Evolutionary conservation across 2,888 invertebrate genomes (phyloP), one percentile per base, ranked within the genome.

Genomic region (Subacronicta megacephala): DNA sequence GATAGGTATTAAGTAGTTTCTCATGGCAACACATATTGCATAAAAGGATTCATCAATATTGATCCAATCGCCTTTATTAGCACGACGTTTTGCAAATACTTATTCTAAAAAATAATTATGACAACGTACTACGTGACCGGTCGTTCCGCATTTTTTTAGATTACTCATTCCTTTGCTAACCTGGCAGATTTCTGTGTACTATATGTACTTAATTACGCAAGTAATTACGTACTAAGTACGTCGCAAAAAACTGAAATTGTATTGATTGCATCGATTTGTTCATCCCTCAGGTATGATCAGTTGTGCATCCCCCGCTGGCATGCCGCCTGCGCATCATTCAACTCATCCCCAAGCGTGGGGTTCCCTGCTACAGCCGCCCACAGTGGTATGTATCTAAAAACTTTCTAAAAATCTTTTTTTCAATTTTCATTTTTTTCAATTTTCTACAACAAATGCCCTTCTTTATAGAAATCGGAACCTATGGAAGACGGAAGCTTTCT

Each of bases 401-500:
- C 13, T 13, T 13, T 36, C 9, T 4, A 37, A 9, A 18, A 17
- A 7, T 0, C n/a, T 26, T 37, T 7, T 7, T 12, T 10, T n/a
- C 5, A 15, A 18, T n/a, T 12, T n/a, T n/a, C n/a, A n/a, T n/a
- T n/a, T n/a, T n/a, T n/a, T 1, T n/a, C 17, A 29, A 35, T 36
- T 9, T 52, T 55, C 61, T 77, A 71, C 50, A 76, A 66, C 29
- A 15, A 33, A 18, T 46, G 16, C 59, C 61, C 55, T 82, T 83
- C 58, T 84, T 88, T 93, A 12, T 90, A 96, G 96, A 96, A 96
- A 94, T 88, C 94, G 62, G 95, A 95, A 83, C 93, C 84, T 55
- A 92, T 84, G 89, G 93, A 91, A 63, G 93, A 90, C 10, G 85
- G 87, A 40, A 90, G 84, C 66, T 94, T 90, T 73, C 74, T 90